Evolutionary conservation across 1,140 invertebrate genomes (phyloP).

Genomic region (Lepidurus arcticus): DNA sequence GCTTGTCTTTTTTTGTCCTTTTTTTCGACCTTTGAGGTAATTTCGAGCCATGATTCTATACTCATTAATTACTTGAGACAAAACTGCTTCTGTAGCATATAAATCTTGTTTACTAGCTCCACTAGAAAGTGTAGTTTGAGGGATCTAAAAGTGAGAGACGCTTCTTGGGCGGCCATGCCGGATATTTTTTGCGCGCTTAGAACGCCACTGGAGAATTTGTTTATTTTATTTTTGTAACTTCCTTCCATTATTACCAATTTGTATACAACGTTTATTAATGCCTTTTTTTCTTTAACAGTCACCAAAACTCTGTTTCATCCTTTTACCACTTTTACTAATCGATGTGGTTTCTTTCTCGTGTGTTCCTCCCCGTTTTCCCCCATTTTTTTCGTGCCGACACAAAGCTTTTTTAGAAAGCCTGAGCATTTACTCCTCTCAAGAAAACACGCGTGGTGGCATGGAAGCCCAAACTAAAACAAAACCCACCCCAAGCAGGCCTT

Average conservation of each 20-base stretch:
- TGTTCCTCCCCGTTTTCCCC: not conserved
- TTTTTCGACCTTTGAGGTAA: constrained; percentile 16
- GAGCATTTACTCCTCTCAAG: not conserved
- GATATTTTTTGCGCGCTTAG: constrained; percentile 19
- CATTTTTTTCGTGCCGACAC: not conserved
- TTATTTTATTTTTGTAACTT: constrained; percentile 23
- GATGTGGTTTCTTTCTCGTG: constrained; percentile 21
- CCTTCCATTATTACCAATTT: not conserved
- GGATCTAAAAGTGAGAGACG: constrained; percentile 7
- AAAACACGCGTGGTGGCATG: not conserved
- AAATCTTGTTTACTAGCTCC: not conserved
- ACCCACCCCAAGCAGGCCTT: constrained; percentile 15
- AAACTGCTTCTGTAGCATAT: not conserved
- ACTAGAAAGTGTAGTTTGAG: not conserved
- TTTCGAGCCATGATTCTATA: not conserved
- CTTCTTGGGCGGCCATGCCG: constrained; percentile 11
- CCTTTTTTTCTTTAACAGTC: not conserved
- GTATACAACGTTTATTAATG: not conserved
- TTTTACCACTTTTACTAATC: constrained; percentile 19
- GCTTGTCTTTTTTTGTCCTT: constrained; percentile 19
- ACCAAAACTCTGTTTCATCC: constrained; percentile 3
- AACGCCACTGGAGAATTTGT: not conserved
- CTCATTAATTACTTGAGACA: not conserved
- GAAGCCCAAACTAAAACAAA: not conserved
- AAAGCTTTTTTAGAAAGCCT: not conserved